Evolutionary conservation across 2,888 invertebrate species (phyloP).

Genomic region (Nephrotoma appendiculata): DNA sequence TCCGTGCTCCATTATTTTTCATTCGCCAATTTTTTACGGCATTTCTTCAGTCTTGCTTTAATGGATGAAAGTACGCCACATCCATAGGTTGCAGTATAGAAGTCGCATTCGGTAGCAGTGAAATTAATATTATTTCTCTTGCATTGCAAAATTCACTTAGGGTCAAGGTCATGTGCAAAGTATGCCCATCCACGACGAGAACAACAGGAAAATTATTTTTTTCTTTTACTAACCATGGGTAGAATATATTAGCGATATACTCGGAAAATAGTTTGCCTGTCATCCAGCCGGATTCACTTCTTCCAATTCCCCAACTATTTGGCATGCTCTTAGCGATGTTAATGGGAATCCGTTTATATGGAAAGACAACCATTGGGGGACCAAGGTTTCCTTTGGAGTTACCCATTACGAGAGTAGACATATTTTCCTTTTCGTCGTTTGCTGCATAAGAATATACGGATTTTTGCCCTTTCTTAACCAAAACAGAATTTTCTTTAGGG

Average conservation of each 20-base stretch:
- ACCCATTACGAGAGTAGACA: not conserved
- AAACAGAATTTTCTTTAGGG: not conserved
- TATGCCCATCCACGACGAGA: too few relatives aligned
- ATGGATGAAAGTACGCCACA: too few relatives aligned
- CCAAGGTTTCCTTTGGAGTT: not conserved
- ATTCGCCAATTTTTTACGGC: not conserved
- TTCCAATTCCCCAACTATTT: slow-evolving; percentile 24
- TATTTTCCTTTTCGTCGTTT: slow-evolving; percentile 4
- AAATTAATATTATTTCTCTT: too few relatives aligned
- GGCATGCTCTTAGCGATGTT: not conserved
- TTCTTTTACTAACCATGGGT: not conserved
- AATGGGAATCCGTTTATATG: not conserved
- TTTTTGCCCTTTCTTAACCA: not conserved
- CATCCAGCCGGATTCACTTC: slow-evolving; percentile 15
- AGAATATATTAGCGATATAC: not conserved
- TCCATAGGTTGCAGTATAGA: not conserved
- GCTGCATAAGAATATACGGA: not conserved
- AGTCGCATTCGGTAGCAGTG: too few relatives aligned
- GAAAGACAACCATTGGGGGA: not conserved
- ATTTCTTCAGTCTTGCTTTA: not conserved
- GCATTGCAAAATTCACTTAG: not conserved
- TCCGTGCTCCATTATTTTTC: not conserved
- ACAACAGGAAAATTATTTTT: too few relatives aligned
- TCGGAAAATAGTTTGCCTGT: not conserved
- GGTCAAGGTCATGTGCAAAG: not conserved